A percentile compares a stretch with the other conserved stretches of the same genome.
These are phyloP conservation scores for Sebastes nivosus DNA, from an alignment of 2,797 vertebrate species.

Conservation along the genomic window DNA sequence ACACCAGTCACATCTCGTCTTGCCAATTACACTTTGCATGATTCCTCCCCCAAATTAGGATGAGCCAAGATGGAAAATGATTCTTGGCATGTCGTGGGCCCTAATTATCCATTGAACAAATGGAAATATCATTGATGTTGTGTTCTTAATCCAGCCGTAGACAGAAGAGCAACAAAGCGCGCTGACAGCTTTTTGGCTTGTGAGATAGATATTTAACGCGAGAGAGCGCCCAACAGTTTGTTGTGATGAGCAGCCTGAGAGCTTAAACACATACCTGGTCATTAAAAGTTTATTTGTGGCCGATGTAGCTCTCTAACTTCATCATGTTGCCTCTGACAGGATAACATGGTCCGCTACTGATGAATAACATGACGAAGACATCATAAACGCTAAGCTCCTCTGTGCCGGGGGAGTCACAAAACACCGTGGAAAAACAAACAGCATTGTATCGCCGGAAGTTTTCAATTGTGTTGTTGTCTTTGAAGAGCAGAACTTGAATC, in stretches of 20 bases:
- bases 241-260: conserved; percentile 42
- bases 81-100: conserved; percentile 85
- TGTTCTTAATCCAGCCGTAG: conserved; percentile 80
- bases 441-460: conserved; percentile 44
- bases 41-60: conserved; percentile 86
- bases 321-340: conserved; percentile 4
- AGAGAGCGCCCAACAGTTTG: conserved; percentile 21
- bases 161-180: conserved; percentile 72
- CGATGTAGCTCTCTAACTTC: conserved; percentile 22
- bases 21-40: conserved; percentile 86
- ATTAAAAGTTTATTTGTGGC: conserved; percentile 45
- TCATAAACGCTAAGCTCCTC: conserved; percentile 9
- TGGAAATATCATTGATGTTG: conserved; percentile 84
- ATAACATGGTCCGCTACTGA: conserved; percentile 23
- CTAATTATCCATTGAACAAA: conserved; percentile 84
- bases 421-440: conserved; percentile 45
- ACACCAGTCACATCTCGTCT: conserved; percentile 79
- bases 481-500: conserved; percentile 65
- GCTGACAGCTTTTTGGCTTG: conserved; percentile 76
- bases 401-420: conserved; percentile 10
- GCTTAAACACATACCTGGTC: conserved; percentile 45
- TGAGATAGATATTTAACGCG: conserved; percentile 4
- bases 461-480: conserved; percentile 50
- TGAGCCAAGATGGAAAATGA: conserved; percentile 84
- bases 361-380: conserved; percentile 28